These are phyloP conservation scores for Andrena minutula DNA, from an alignment of 2,888 invertebrate genomes.

Conservation along the genomic window DNA sequence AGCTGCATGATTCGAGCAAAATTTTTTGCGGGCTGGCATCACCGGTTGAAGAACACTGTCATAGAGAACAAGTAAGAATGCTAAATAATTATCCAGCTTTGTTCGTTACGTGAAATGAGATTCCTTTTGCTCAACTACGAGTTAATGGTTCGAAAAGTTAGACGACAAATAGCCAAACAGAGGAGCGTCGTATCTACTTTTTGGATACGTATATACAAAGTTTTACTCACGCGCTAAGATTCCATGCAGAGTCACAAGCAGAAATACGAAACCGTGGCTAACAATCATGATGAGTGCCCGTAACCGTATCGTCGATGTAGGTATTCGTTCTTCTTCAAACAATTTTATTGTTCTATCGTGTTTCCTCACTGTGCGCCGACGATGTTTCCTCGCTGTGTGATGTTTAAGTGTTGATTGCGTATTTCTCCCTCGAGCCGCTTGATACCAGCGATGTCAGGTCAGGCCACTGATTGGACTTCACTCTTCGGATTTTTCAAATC, in stretches of 20 bases:
- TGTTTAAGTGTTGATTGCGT: not conserved
- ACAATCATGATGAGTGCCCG: slow-evolving; percentile 30
- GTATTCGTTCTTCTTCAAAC: not conserved
- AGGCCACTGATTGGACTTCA: not conserved
- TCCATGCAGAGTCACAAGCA: slow-evolving; percentile 18
- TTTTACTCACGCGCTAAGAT: slow-evolving; percentile 49
- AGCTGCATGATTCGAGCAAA: too few relatives aligned
- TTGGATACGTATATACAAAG: not conserved
- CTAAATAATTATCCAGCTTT: too few relatives aligned
- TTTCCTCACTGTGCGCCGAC: not conserved
- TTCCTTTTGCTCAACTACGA: not conserved
- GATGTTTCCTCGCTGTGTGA: not conserved
- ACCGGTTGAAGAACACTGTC: too few relatives aligned
- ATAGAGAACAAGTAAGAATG: too few relatives aligned
- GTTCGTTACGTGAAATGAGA: not conserved
- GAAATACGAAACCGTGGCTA: slow-evolving; percentile 2
- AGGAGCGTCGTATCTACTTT: not conserved
- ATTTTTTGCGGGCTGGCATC: too few relatives aligned
- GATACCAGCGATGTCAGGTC: not conserved
- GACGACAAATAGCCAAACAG: not conserved
- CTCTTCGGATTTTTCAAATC: slow-evolving; percentile 40
- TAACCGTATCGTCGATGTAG: not conserved
- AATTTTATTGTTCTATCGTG: not conserved
- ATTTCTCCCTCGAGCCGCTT: too few relatives aligned
- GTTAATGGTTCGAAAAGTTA: not conserved